These are phyloP conservation scores for Papio anubis DNA, from an alignment of 2,113 vertebrate species.

Conservation along the genomic window DNA sequence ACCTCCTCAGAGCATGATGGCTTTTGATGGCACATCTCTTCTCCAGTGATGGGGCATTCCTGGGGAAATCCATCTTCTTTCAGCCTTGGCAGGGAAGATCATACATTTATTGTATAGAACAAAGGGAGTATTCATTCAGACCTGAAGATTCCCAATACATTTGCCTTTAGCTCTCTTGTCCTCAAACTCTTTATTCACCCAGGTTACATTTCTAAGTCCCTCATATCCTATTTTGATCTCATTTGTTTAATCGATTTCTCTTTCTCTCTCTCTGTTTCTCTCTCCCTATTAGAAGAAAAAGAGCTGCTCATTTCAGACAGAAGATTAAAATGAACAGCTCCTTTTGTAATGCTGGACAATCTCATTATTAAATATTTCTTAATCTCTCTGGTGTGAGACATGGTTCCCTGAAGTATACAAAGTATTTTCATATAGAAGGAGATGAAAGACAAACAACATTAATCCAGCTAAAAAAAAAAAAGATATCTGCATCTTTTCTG, in stretches of 20 bases:
- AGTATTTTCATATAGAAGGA: background rate
- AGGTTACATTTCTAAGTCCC: background rate
- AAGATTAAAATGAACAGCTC: conserved; percentile 6
- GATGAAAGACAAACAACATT: background rate
- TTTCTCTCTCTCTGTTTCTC: too few relatives aligned
- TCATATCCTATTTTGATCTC: conserved; percentile 36
- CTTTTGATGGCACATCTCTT: conserved; percentile 68
- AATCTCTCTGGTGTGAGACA: background rate
- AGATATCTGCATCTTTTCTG: background rate
- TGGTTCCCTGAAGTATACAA: background rate
- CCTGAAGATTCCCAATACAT: conserved; percentile 51
- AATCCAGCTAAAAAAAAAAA: background rate
- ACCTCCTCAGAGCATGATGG: conserved; percentile 35
- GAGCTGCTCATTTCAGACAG: conserved; percentile 12
- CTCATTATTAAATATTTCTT: background rate
- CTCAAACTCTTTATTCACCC: conserved; percentile 56
- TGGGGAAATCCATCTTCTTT: conserved; percentile 76
- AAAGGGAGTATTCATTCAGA: conserved; percentile 73
- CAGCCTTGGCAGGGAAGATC: conserved; percentile 63
- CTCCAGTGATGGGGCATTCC: conserved; percentile 68
- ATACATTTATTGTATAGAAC: conserved; percentile 52
- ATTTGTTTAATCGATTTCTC: background rate
- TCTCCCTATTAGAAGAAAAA: background rate
- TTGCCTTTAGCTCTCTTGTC: conserved; percentile 65
- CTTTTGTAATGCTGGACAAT: conserved; percentile 23